Evolutionary conservation across 2,113 vertebrate species (phyloP).

Genomic region (Pungitius pungitius): DNA sequence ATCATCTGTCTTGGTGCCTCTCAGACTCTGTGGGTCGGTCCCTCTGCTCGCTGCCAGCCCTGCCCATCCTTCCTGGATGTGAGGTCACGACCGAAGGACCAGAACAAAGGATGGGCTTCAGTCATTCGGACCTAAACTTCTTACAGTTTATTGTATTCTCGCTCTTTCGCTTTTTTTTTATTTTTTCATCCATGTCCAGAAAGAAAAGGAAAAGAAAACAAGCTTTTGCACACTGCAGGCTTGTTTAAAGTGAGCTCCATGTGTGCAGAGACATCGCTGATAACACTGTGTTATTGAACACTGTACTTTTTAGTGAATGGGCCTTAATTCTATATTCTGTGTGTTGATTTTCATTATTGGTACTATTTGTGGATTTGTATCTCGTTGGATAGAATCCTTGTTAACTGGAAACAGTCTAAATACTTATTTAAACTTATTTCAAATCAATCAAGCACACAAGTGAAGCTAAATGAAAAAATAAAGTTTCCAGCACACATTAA

Average conservation of each 20-base stretch:
- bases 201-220: background rate
- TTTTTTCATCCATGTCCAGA: background rate
- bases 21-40: constrained; percentile 17
- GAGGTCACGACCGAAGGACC: constrained; percentile 61
- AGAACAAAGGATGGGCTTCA: constrained; percentile 69
- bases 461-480: background rate
- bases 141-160: background rate
- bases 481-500: no score
- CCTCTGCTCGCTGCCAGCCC: constrained; percentile 54
- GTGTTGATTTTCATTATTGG: no score
- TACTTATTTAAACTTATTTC: background rate
- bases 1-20: constrained; percentile 42
- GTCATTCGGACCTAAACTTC: constrained; percentile 33
- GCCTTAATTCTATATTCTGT: background rate
- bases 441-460: background rate
- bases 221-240: background rate
- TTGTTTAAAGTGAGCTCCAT: background rate
- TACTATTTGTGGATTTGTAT: background rate
- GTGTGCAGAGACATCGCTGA: background rate
- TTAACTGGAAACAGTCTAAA: background rate
- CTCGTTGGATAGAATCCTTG: background rate
- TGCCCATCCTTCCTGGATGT: constrained; percentile 79
- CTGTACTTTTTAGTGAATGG: background rate
- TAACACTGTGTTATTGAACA: no score
- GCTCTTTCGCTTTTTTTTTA: background rate